Percentiles rank a stretch among this genome's conserved stretches.
These are phyloP conservation scores for Nannospalax galili DNA, from an alignment of 2,113 vertebrate genomes.

Conservation along the genomic window DNA sequence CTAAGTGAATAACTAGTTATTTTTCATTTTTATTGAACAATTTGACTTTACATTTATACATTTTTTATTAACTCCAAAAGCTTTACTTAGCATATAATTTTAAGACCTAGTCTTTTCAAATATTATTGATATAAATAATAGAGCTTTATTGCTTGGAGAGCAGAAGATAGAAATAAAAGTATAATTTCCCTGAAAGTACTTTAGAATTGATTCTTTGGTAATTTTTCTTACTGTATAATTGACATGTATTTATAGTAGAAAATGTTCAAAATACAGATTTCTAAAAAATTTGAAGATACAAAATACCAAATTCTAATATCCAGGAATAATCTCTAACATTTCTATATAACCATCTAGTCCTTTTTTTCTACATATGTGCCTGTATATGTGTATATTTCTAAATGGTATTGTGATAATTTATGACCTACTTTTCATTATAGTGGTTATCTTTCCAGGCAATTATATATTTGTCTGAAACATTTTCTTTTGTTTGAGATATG, in stretches of 20 bases:
- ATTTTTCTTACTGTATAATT: slow-evolving; percentile 5
- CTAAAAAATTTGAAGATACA: slow-evolving; percentile 31
- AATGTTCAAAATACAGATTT: slow-evolving; percentile 18
- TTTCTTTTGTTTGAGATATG: background rate
- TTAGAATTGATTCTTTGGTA: slow-evolving; percentile 52
- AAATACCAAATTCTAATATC: slow-evolving; percentile 19
- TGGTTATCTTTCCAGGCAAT: background rate
- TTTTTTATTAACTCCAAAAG: slow-evolving; percentile 24
- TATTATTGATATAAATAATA: slow-evolving; percentile 41
- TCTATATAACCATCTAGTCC: background rate
- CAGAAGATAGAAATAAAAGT: slow-evolving; percentile 54
- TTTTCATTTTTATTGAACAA: slow-evolving; percentile 47
- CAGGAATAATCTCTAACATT: background rate
- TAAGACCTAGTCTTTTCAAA: slow-evolving; percentile 53
- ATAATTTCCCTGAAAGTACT: slow-evolving; percentile 25
- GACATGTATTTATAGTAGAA: slow-evolving; percentile 37
- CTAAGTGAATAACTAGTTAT: background rate
- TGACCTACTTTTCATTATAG: slow-evolving; percentile 37
- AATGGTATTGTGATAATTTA: slow-evolving; percentile 1
- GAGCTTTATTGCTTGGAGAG: slow-evolving; percentile 43
- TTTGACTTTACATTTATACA: slow-evolving; percentile 43
- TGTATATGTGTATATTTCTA: too few relatives aligned
- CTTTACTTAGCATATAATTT: slow-evolving; percentile 52
- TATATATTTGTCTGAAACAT: background rate
- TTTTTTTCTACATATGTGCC: background rate